Evolutionary conservation across 2,113 vertebrate species (phyloP).

Genomic region (Trinectes maculatus): DNA sequence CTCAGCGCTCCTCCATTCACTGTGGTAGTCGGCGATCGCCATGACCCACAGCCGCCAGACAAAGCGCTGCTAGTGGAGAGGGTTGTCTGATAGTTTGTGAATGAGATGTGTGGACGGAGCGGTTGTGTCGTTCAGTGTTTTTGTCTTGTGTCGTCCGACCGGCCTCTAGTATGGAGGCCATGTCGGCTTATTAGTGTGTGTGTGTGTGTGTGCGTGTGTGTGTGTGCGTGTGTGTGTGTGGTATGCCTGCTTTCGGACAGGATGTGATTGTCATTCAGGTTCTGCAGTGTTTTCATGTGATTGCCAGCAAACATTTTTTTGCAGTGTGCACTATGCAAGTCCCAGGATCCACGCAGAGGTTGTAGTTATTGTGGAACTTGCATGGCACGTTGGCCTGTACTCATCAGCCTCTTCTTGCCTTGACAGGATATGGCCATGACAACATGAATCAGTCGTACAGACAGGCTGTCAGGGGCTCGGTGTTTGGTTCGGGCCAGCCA

Average conservation of each 20-base stretch:
- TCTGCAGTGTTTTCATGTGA: background rate
- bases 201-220: constrained; percentile 16
- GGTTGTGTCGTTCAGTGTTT: no score
- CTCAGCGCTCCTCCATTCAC: constrained; percentile 53
- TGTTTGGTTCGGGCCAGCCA: constrained; percentile 83
- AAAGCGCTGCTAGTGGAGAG: constrained; percentile 47
- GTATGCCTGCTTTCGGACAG: constrained; percentile 24
- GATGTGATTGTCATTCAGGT: constrained; percentile 13
- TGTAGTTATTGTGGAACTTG: background rate
- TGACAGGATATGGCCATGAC: constrained; percentile 81
- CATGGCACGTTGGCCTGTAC: background rate
- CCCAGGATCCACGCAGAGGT: background rate
- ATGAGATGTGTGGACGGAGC: constrained; percentile 39
- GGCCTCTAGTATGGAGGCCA: constrained; percentile 74
- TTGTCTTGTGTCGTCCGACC: constrained; percentile 56
- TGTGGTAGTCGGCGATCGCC: constrained; percentile 47
- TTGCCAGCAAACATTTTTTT: constrained; percentile 2
- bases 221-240: constrained; percentile 19
- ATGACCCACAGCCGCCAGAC: constrained; percentile 46
- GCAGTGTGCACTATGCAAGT: background rate
- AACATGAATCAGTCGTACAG: constrained; percentile 96
- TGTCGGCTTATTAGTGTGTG: constrained; percentile 52
- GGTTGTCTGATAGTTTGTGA: constrained; percentile 55
- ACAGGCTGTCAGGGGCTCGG: constrained; percentile 87
- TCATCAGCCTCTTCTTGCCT: constrained; percentile 31